A percentile compares a stretch with the other conserved stretches of the same genome.
Conservation (phyloP, 30 jellyfish, hydroid and myxozoan species). For the Pelagia noctiluca region DNA sequence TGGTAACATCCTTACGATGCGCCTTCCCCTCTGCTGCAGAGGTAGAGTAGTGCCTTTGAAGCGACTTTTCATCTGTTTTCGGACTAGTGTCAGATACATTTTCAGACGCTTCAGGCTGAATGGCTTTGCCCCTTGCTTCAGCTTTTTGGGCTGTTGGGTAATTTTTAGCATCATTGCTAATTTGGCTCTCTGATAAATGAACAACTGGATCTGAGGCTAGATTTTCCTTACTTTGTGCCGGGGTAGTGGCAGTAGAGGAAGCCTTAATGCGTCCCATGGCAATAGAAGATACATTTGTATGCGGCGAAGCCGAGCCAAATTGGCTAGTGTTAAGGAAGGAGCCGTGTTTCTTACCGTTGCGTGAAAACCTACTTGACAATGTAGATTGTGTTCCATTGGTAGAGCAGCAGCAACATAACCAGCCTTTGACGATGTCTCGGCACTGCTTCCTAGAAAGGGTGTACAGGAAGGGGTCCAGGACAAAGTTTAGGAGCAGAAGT, state of each 20-base stretch:
- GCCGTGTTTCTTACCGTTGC: slow-evolving; percentile 51
- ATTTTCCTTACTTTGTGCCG: slow-evolving; percentile 11
- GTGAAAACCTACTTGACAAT: not conserved
- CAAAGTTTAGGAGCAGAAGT: slow-evolving; percentile 71
- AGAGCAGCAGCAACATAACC: slow-evolving; percentile 77
- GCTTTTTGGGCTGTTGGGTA: not conserved
- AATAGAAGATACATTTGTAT: slow-evolving; percentile 18
- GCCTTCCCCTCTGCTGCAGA: slow-evolving; percentile 32
- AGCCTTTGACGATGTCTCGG: slow-evolving; percentile 66
- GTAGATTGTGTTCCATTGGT: not conserved
- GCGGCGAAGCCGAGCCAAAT: slow-evolving; percentile 52
- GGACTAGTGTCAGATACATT: too few species aligned
- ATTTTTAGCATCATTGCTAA: not conserved
- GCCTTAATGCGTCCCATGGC: slow-evolving; percentile 37
- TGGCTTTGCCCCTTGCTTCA: not conserved
- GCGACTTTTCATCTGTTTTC: not conserved
- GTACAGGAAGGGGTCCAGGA: slow-evolving; percentile 78
- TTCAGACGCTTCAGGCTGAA: not conserved
- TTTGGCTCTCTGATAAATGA: slow-evolving; percentile 41
- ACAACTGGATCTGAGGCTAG: slow-evolving; percentile 39
- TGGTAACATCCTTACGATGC: slow-evolving; percentile 23
- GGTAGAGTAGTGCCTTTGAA: slow-evolving; percentile 14
- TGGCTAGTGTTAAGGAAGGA: slow-evolving; percentile 56
- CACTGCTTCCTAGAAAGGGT: slow-evolving; percentile 76
- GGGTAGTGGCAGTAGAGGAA: slow-evolving; percentile 40